These are phyloP conservation scores for Schizotus pectinicornis DNA, from an alignment of 2,888 invertebrate genomes.

Conservation along the genomic window DNA sequence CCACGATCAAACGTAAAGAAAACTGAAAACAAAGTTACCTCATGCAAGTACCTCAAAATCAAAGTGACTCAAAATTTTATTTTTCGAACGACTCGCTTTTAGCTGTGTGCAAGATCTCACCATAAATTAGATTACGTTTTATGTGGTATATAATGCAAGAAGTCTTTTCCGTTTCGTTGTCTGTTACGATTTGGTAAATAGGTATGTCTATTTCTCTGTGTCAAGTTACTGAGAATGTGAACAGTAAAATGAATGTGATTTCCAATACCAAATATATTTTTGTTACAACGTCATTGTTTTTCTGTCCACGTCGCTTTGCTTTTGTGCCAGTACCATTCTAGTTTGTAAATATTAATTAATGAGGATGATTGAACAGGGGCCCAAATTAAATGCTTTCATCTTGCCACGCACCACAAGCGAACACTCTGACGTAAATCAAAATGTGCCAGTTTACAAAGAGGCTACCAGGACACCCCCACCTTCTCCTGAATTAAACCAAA, in stretches of 20 bases:
- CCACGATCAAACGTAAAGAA: too few species aligned
- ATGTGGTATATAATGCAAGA: neutral
- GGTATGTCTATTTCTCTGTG: constrained; percentile 1
- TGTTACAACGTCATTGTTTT: constrained; percentile 45
- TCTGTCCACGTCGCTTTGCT: constrained; percentile 5
- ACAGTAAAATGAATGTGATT: constrained; percentile 48
- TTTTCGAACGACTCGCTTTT: too few species aligned
- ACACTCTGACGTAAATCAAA: too few species aligned
- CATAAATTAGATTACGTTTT: too few species aligned
- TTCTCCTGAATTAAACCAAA: neutral
- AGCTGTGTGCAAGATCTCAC: too few species aligned
- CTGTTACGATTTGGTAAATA: constrained; percentile 3
- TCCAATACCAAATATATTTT: constrained; percentile 55
- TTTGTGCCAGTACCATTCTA: constrained; percentile 29
- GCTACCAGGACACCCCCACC: neutral
- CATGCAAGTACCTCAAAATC: too few species aligned
- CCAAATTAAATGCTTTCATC: too few species aligned
- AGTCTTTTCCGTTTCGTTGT: neutral
- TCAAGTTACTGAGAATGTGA: neutral
- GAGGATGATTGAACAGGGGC: neutral
- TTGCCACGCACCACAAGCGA: too few species aligned
- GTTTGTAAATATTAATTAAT: too few species aligned
- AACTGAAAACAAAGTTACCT: too few species aligned
- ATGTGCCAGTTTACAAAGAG: too few species aligned
- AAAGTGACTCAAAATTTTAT: too few species aligned